Base-by-base conservation (phyloP, 2,797 vertebrate species). In the Lophius americanus region DNA sequence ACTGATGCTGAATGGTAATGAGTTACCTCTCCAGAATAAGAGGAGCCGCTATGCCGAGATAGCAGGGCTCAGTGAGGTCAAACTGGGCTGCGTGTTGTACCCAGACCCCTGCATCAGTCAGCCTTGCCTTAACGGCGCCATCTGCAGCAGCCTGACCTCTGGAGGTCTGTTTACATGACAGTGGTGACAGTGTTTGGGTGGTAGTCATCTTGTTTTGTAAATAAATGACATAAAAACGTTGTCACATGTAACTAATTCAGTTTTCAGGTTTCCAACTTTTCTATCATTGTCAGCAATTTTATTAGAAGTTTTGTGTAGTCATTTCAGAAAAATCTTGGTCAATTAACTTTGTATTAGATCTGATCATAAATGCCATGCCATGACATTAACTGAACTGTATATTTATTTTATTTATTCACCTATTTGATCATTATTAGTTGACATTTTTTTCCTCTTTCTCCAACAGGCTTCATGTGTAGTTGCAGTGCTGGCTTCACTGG, bases 401-500 rank as follows among this genome's bases (percentile, higher is more conserved):
- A 5, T 14, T 35, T 11, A 9, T 51, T 35, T 73, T 4, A 12
- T 47, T 5, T 12, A 5, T 51, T 6, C 0, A 48, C 39, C 42
- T 57, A n/a, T 23, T 9, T 58, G 23, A 33, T 52, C 33, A 43
- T 43, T 62, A 9, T 41, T 38, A 14, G 66, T 9, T 56, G 10
- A 55, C 51, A 55, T 9, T 23, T 49, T 41, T 50, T n/a, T 1
- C 10, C 51, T 71, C 36, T 69, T 48, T 87, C 13, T 57, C 82
- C 62, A 72, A 56, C 70, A 98, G 96, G 95, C 57, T 96, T 96
- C 73, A 89, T 90, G 68, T 99, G 97, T 88, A 95, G 91, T 91
- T 99, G 97, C 89, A 93, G 92, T 7, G 87, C 94, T 43, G 94
- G 95, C 73, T 98, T 95, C 92, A 97, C 95, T 0, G 98, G 98